Conservation (phyloP, 2,113 vertebrate genomes). For the Brachypteracias leptosomus region DNA sequence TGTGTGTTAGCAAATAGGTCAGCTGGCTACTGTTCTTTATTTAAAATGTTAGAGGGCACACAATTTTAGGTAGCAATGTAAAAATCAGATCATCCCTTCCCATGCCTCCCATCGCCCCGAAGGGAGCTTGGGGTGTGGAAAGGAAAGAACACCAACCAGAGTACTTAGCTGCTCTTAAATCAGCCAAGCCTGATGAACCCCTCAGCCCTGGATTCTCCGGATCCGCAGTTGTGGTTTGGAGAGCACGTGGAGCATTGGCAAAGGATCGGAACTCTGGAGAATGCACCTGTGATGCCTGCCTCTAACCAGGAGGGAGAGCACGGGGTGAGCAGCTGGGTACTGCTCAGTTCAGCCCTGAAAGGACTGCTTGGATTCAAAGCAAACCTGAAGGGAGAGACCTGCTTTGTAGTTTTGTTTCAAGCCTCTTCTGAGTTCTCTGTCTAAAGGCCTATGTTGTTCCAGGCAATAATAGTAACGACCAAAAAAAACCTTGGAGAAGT, state of each 20-base stretch:
- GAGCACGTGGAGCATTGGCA: not conserved
- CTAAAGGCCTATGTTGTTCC: not conserved
- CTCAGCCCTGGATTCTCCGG: not conserved
- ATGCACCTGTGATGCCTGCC: not conserved
- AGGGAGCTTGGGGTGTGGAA: not conserved
- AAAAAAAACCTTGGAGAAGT: not conserved
- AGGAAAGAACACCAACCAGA: not conserved
- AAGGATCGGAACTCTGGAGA: not conserved
- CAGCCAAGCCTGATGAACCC: not conserved
- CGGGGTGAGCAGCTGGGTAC: accelerated
- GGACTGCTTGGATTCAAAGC: not conserved
- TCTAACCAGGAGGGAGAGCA: not conserved
- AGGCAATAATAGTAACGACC: not conserved
- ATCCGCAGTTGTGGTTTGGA: not conserved
- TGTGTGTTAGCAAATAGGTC: not conserved
- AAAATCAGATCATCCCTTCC: not conserved
- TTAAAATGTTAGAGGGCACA: not conserved
- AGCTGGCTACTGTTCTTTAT: not conserved
- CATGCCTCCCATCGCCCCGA: not conserved
- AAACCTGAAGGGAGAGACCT: not conserved
- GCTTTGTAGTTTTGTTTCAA: slow-evolving; percentile 1
- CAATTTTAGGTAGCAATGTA: not conserved
- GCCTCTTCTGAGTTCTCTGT: not conserved
- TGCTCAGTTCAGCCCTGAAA: not conserved
- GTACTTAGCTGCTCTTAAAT: not conserved